Conservation (phyloP, 2,888 invertebrate genomes). For the Pterostichus niger region DNA sequence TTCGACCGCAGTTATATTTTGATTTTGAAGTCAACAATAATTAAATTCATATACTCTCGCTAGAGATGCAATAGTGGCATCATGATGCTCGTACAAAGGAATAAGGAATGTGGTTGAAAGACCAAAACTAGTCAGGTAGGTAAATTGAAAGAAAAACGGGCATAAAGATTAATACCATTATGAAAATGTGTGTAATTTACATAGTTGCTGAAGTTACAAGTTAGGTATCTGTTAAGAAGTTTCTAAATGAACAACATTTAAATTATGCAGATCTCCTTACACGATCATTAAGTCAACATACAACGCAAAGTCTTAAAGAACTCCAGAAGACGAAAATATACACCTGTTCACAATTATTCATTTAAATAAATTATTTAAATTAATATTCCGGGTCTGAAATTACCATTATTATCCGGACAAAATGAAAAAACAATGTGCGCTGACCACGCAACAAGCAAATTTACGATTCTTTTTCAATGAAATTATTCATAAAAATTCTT, state of each 20-base stretch:
- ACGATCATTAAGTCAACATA: conserved; percentile 36
- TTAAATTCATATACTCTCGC: too few species aligned
- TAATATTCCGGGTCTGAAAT: conserved; percentile 54
- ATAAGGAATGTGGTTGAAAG: too few species aligned
- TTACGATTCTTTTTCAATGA: conserved; percentile 43
- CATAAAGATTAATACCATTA: conserved; percentile 38
- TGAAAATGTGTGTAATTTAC: conserved; percentile 48
- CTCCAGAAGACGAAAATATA: conserved; percentile 29
- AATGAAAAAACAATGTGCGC: conserved; percentile 33
- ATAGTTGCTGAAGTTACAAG: conserved; percentile 45
- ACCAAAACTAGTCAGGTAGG: not conserved
- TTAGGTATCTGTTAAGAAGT: conserved; percentile 51
- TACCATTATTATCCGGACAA: conserved; percentile 59
- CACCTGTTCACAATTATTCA: conserved; percentile 66
- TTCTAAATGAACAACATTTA: conserved; percentile 50
- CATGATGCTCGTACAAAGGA: too few species aligned
- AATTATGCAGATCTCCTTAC: conserved; percentile 50
- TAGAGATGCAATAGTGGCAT: too few species aligned
- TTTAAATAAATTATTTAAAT: conserved; percentile 66
- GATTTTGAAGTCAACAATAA: too few species aligned
- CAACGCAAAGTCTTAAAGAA: not conserved
- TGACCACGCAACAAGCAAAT: conserved; percentile 50
- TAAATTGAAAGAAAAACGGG: conserved; percentile 14
- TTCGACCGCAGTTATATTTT: too few species aligned
- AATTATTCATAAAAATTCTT: conserved; percentile 47